Conservation (phyloP, 2,888 invertebrate species). For the Aproaerema taeniolella region DNA sequence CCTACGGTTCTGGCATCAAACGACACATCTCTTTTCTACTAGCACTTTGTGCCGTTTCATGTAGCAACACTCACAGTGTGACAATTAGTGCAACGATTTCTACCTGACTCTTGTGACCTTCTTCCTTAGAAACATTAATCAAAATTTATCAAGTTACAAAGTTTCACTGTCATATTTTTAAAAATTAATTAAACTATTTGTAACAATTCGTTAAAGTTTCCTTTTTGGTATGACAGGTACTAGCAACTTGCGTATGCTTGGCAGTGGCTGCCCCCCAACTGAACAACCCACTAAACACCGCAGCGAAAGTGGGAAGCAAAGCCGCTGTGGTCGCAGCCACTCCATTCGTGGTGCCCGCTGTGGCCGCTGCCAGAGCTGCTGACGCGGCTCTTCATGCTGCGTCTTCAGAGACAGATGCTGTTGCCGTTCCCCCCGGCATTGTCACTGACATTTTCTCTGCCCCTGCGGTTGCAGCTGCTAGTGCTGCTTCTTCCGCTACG, state of each 20-base stretch:
- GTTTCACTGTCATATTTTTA: too few species aligned
- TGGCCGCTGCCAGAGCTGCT: background rate
- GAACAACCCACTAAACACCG: background rate
- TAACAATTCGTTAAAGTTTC: background rate
- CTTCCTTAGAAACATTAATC: too few species aligned
- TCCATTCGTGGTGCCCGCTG: background rate
- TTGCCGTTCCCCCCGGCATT: background rate
- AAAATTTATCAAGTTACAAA: too few species aligned
- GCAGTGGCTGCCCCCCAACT: conserved; percentile 10
- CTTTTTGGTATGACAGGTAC: too few species aligned
- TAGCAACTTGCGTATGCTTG: conserved; percentile 8
- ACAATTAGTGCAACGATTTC: too few species aligned
- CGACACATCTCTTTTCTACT: too few species aligned
- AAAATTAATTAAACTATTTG: background rate
- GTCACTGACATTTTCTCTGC: background rate
- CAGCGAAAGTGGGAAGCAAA: background rate
- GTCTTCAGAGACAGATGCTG: background rate
- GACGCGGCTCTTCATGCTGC: background rate
- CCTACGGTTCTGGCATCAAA: too few species aligned
- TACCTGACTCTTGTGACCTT: too few species aligned
- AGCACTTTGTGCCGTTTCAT: too few species aligned
- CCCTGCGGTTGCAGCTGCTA: background rate
- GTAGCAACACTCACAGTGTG: too few species aligned
- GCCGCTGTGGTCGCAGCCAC: background rate
- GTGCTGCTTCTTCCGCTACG: background rate